Base-by-base conservation (phyloP, 2,797 vertebrate species). In the Notolepis coatsorum region DNA sequence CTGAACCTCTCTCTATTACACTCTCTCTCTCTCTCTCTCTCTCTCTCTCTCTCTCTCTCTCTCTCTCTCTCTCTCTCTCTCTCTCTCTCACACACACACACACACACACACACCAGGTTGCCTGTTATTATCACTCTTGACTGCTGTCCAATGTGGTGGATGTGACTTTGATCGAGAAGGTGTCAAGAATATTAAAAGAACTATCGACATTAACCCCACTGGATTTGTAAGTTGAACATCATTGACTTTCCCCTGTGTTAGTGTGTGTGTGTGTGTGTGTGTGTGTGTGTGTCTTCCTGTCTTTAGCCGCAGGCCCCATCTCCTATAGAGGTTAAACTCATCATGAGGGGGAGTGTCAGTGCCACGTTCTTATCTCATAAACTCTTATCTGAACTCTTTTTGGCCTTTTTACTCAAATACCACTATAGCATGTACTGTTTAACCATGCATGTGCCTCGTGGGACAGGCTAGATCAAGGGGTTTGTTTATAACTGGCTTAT, bases 201-300 rank as follows among this genome's bases (percentile, higher is more conserved):
- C 86, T 3, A 88, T 92, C 31, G 80, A 89, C 65, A 62, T 60
- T 1, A 89, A 91, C 81, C 81, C 85, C 0, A 73, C 35, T 50
- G 90, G 83, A 79, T 94, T 94, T 88, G 93, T 94, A 80, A 93
- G 93, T 92, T 48, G 3, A 38, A 39, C 31, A 5, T 30, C 27
- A 52, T 60, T 52, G 25, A 27, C 4, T 23, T 53, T 66, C 1
- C 38, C 45, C 3, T 4, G 13, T 7, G n/a, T 15, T 39, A 1
- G 1, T 17, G 6, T 9, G 6, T 4, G 13, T n/a, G 2, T 1
- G 3, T 17, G n/a, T 39, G 37, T 39, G 37, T 17, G 7, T 4
- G 17, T 15, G 17, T 17, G n/a, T n/a, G n/a, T n/a, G n/a, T n/a
- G n/a, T n/a, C n/a, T n/a, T n/a, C n/a, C n/a, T n/a, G n/a, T n/a